phyloP scores from a whole-genome alignment of 2,888 invertebrate species.

The Athalia cordata region DNA sequence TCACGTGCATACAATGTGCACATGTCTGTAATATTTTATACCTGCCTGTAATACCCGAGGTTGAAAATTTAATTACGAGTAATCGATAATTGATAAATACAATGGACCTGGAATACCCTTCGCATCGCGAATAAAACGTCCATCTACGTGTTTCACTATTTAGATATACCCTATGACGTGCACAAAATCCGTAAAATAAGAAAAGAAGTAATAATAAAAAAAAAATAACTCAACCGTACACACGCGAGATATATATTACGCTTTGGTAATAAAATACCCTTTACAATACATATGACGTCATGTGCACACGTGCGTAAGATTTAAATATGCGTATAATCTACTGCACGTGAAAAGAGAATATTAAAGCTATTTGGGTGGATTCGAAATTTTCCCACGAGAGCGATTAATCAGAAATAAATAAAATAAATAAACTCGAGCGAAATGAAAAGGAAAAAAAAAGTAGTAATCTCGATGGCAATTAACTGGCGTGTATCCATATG shows the following conservation, averaged over 20 bases:
- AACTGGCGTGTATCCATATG: constrained; percentile 17
- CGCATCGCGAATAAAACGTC: neutral
- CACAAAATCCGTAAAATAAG: neutral
- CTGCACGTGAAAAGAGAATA: too few species aligned
- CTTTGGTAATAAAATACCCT: neutral
- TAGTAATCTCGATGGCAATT: constrained; percentile 31
- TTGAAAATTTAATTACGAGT: constrained; percentile 27
- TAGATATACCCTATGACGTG: neutral
- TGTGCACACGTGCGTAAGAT: neutral
- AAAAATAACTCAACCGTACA: neutral
- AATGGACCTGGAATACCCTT: constrained; percentile 17
- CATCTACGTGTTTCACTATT: neutral
- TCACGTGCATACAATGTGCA: too few species aligned
- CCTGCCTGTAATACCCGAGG: too few species aligned
- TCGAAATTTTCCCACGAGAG: neutral
- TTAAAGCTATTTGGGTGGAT: neutral
- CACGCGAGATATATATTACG: neutral
- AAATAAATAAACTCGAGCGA: too few species aligned
- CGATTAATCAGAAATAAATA: constrained; percentile 17
- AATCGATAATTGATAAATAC: constrained; percentile 43
- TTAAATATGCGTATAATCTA: constrained; percentile 14
- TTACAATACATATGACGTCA: neutral
- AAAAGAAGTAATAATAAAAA: neutral
- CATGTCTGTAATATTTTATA: too few species aligned
- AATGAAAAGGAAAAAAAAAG: too few species aligned